Evolutionary conservation across 2,888 invertebrate species (phyloP), one percentile per base, ranked within the genome.

Genomic region (Ormia ochracea): DNA sequence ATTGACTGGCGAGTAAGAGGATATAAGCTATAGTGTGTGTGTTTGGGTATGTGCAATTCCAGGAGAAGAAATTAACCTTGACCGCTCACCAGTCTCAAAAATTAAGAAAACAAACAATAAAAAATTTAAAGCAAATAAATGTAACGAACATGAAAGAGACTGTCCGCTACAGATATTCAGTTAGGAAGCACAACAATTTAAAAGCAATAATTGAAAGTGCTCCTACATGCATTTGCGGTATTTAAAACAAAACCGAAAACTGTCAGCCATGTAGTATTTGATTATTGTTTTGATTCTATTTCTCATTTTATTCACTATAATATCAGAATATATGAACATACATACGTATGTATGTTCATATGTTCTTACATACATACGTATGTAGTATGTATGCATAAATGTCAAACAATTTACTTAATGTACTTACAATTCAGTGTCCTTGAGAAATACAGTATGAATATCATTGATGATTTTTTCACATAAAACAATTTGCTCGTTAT

Each of bases 401-500:
- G n/a, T 50, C 12, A 45, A 23, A 5, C 45, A 10, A 50, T 50
- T 21, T 50, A 50, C 23, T 17, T 9, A 0, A 17, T 50, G 17
- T 91, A 86, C 94, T 94, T 91, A 96, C 96, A 96, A 91, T 89
- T 94, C 92, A 83, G 92, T 91, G 89, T 95, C 94, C 91, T 93
- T 94, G 84, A 92, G 92, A 86, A 96, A 91, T 83, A 94, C 92
- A 83, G 92, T 92, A 87, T 94, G 93, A 82, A 96, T 92, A 86
- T 95, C 95, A 83, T 92, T 92, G 82, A 96, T 91, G 85, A 96
- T 96, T 91, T 94, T 94, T 88, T 96, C 95, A 75, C 94, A 94
- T 82, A 95, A 91, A 68, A 94, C 93, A 88, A 92, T 92, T 86
- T 92, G 92, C 87, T 95, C 94, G 85, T 89, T 88, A 72, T 87